These are phyloP conservation scores for Andrena bicolor DNA, from an alignment of 2,888 invertebrate genomes.

Conservation along the genomic window DNA sequence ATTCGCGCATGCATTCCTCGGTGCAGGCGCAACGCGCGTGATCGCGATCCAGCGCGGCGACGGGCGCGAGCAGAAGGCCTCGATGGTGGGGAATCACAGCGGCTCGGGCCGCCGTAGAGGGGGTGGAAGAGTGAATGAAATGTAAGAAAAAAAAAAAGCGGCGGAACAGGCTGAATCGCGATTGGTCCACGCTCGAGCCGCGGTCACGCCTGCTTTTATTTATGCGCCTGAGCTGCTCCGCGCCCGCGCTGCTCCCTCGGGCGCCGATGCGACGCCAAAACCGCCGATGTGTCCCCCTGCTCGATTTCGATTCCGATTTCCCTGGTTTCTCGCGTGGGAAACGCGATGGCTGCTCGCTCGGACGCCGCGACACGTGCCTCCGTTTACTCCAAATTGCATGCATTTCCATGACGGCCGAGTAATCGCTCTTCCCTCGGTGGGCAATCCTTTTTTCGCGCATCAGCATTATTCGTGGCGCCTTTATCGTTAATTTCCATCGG, in stretches of 20 bases:
- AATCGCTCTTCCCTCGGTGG: background rate
- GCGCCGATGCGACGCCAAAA: background rate
- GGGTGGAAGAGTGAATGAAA: conserved; percentile 64
- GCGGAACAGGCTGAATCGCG: conserved; percentile 71
- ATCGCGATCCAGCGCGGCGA: conserved; percentile 65
- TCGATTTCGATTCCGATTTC: conserved; percentile 29
- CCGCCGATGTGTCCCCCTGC: background rate
- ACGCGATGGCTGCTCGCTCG: conserved; percentile 9
- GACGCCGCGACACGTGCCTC: background rate
- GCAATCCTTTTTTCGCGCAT: background rate
- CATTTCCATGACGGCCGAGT: background rate
- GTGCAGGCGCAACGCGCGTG: conserved; percentile 69
- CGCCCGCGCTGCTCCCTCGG: conserved; percentile 4
- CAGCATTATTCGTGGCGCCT: background rate
- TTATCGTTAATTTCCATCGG: background rate
- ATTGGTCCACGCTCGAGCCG: conserved; percentile 75
- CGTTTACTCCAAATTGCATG: conserved; percentile 5
- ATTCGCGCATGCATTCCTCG: conserved; percentile 63
- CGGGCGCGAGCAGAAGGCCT: conserved; percentile 2
- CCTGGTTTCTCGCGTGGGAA: conserved; percentile 1
- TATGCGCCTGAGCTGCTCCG: conserved; percentile 49
- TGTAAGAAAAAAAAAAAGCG: conserved; percentile 60
- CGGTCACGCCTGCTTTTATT: conserved; percentile 80
- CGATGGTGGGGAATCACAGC: conserved; percentile 56
- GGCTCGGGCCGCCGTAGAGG: conserved; percentile 26